Percentiles rank a stretch among this genome's conserved stretches.
Conservation (phyloP, 2,113 vertebrate genomes). For the Paradisaea rubra region DNA sequence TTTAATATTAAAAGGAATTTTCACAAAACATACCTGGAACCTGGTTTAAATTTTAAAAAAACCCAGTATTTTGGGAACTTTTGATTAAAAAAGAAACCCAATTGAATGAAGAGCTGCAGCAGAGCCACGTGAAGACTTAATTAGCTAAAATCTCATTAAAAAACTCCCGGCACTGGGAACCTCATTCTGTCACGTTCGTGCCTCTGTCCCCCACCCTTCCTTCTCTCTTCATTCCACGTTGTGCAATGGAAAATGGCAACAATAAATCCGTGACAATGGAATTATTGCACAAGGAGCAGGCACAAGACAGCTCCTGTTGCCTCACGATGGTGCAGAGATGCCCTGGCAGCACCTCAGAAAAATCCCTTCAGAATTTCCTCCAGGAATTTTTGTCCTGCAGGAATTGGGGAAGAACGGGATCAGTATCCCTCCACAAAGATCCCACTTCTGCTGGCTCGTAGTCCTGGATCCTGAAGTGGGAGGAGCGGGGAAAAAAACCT, state of each 20-base stretch:
- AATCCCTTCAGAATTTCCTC: background rate
- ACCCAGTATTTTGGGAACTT: background rate
- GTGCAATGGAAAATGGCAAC: constrained; percentile 37
- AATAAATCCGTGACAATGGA: constrained; percentile 9
- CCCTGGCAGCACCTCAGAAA: background rate
- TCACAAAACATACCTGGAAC: background rate
- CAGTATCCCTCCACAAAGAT: background rate
- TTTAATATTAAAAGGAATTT: background rate
- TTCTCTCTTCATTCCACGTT: background rate
- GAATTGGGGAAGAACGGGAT: background rate
- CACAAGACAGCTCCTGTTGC: background rate
- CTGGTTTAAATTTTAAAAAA: background rate
- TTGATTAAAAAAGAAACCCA: background rate
- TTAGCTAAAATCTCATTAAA: background rate
- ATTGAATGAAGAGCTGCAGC: background rate
- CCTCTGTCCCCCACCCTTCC: background rate
- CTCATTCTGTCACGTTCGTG: background rate
- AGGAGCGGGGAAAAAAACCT: background rate
- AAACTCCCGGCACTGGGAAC: background rate
- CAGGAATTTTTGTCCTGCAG: background rate
- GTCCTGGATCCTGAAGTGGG: background rate
- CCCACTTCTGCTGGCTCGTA: background rate
- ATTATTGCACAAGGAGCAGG: constrained; percentile 12
- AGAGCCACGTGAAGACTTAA: background rate
- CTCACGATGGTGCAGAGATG: background rate